Base-by-base conservation (phyloP, 53 echinoderm and acorn worm species). In the Crossaster papposus region DNA sequence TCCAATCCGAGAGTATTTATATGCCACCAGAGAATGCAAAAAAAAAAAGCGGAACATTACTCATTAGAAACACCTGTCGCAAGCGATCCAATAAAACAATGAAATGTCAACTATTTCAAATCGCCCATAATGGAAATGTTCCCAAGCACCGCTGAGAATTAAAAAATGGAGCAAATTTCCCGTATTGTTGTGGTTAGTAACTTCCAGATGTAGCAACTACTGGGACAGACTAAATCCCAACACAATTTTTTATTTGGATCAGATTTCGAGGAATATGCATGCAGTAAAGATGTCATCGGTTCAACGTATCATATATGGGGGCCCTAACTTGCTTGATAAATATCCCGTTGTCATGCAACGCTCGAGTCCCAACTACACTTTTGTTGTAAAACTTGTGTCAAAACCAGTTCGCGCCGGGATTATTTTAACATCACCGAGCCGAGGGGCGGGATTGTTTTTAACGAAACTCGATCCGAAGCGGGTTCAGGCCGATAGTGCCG, bases 311-410 rank as follows among this genome's bases (percentile, higher is more conserved):
- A 77, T 34, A 54, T 35, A n/a, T n/a, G n/a, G n/a, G n/a, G n/a
- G n/a, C n/a, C n/a, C n/a, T n/a, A n/a, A n/a, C n/a, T n/a, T n/a
- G 63, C 55, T 34, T 87, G 87, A 76, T 77, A 77, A 77, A 87
- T 87, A 85, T 53, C 52, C 72, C 72, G 73, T 85, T 85, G 85
- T 85, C 85, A 85, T 85, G 85, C 85, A 85, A 85, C 85, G 71
- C 33, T 85, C 20, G 14, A 85, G 85, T 17, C 17, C 51, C 20
- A 23, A 64, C 28, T 81, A 4, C 70, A 51, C 2, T 52, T 54
- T 52, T 22, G 18, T 55, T 50, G n/a, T 65, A 13, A 30, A 51
- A 51, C 44, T 6, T 28, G 18, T 22, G 77, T 24, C 51, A 23
- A 51, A 2, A 35, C n/a, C n/a, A n/a, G n/a, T n/a, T n/a, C n/a